These are phyloP conservation scores for Moxostoma hubbsi DNA, from an alignment of 2,797 vertebrate genomes.

Conservation along the genomic window DNA sequence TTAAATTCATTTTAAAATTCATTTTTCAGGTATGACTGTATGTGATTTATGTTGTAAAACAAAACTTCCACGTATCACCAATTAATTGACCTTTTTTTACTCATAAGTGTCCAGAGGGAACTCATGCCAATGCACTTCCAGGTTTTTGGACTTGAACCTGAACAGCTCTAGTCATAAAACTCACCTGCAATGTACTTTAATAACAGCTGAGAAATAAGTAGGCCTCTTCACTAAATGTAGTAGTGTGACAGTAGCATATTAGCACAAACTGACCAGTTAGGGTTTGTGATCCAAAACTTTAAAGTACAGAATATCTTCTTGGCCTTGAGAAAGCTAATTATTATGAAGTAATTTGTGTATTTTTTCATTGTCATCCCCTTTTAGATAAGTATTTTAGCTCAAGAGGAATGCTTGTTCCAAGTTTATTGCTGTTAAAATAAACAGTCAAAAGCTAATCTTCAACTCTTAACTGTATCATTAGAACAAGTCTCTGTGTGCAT, in stretches of 20 bases:
- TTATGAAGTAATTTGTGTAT: slow-evolving; percentile 63
- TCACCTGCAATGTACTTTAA: no score
- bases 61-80: no score
- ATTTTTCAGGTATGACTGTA: no score
- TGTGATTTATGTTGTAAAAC: no score
- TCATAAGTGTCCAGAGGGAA: no score
- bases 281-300: slow-evolving; percentile 33
- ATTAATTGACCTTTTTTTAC: no score
- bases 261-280: slow-evolving; percentile 44
- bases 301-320: slow-evolving; percentile 55
- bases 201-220: no score
- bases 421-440: slow-evolving; percentile 26
- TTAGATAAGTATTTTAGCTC: slow-evolving; percentile 1
- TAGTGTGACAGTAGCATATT: background rate
- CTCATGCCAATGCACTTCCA: no score
- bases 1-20: no score
- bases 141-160: no score
- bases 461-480: slow-evolving; percentile 21
- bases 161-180: no score
- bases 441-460: slow-evolving; percentile 24
- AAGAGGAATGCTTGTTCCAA: background rate
- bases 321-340: slow-evolving; percentile 63
- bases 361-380: slow-evolving; percentile 26
- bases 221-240: no score
- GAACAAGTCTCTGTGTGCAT: background rate